Evolutionary conservation across 2,888 invertebrate species (phyloP), one percentile per base, ranked within the genome.

Genomic region (Ormyrus labotus): DNA sequence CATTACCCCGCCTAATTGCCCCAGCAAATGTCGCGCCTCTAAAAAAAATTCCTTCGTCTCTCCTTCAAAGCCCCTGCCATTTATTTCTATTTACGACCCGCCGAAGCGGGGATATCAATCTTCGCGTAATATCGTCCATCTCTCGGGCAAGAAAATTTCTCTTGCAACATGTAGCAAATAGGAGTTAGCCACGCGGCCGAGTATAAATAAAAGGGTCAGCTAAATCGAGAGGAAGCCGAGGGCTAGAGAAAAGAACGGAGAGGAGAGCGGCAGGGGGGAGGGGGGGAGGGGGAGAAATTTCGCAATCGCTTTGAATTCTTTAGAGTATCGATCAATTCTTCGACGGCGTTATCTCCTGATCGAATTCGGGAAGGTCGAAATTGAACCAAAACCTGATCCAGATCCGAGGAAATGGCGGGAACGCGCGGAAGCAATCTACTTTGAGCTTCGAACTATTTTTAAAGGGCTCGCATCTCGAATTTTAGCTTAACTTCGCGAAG

Each of bases 131-230:
- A 34, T 34, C 34, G 34, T 34, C 34, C 34, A 34, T 34, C 34
- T 34, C 34, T 34, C 34, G 34, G 34, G 34, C 34, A 4, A 4
- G 34, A 34, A 34, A 34, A 34, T 34, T 34, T 34, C 34, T 34
- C 34, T 34, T 34, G 34, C 34, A 34, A 34, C 34, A 34, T 34
- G 34, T 34, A 34, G 34, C 34, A 53, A 65, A 65, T 48, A 50
- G 50, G 50, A 51, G 53, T 5, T 69, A 47, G 47, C 47, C 55
- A 55, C 19, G 69, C 9, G 45, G 8, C n/a, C 45, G 48, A 73
- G 34, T 57, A 57, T 55, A 73, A 73, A 73, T 73, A 65, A 73
- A 53, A 34, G 64, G 65, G 64, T 73, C 73, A 73, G 64, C 50
- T 65, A 73, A 73, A 73, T 73, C 65, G 53, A 72, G 63, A n/a